These are phyloP conservation scores for Struthidea cinerea DNA, from an alignment of 2,113 vertebrate genomes.

Conservation along the genomic window DNA sequence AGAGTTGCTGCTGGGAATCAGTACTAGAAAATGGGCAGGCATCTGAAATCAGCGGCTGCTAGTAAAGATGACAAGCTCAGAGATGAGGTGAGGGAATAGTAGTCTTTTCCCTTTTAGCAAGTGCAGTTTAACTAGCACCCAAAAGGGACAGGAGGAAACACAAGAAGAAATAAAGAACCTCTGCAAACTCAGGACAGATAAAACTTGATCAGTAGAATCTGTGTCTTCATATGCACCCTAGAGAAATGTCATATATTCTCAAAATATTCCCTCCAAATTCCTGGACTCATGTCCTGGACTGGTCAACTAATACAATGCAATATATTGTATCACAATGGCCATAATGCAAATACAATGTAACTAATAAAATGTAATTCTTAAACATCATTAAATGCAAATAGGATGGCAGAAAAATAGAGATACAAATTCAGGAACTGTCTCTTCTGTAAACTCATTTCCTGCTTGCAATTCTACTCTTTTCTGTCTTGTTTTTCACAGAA, in stretches of 20 bases:
- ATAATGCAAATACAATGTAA: neutral
- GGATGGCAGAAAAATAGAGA: neutral
- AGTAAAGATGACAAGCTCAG: neutral
- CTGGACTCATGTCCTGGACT: neutral
- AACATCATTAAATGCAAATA: neutral
- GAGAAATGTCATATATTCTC: neutral
- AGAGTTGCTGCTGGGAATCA: neutral
- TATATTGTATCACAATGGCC: neutral
- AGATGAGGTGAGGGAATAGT: neutral
- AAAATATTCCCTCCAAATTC: neutral
- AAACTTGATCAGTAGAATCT: neutral
- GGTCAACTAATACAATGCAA: neutral
- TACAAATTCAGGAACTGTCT: neutral
- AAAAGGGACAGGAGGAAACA: neutral
- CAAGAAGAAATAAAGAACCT: neutral
- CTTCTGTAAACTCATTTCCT: neutral
- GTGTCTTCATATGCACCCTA: neutral
- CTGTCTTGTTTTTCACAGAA: neutral
- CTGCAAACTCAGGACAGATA: neutral
- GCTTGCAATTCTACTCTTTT: neutral
- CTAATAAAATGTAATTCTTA: neutral
- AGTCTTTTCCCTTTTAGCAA: neutral
- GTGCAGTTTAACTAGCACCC: neutral
- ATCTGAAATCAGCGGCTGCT: neutral
- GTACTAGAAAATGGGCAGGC: neutral